Conservation (phyloP, 2,113 vertebrate species). For the Plecturocebus donacophilus region DNA sequence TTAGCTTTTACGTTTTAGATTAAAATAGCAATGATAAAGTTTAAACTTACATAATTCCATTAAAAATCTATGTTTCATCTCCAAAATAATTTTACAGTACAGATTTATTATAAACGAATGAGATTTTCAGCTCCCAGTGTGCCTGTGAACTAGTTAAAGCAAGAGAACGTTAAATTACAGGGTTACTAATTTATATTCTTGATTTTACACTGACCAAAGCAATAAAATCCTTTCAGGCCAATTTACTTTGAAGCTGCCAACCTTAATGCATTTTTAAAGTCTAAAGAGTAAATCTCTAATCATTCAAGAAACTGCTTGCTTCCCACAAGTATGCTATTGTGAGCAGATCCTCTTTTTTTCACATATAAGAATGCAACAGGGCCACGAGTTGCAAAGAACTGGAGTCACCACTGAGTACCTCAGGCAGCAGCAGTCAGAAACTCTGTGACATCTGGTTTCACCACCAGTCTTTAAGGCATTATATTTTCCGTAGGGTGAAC, state of each 20-base stretch:
- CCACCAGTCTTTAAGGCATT: neutral
- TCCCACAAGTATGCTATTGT: neutral
- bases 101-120: neutral
- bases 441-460: neutral
- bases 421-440: neutral
- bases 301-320: neutral
- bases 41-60: neutral
- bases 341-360: neutral
- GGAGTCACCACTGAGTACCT: neutral
- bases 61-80: neutral
- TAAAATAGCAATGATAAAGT: neutral
- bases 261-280: conserved; percentile 7
- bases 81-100: conserved; percentile 25
- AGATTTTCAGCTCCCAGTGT: neutral
- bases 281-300: neutral
- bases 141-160: neutral
- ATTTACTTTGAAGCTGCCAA: conserved; percentile 29
- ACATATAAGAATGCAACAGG: neutral
- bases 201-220: conserved; percentile 39
- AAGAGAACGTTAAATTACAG: neutral
- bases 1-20: neutral
- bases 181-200: neutral
- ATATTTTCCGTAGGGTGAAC: neutral
- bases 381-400: neutral
- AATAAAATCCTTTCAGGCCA: neutral